phyloP scores from a whole-genome alignment of 2,113 vertebrate genomes.

The Opisthocomus hoazin region DNA sequence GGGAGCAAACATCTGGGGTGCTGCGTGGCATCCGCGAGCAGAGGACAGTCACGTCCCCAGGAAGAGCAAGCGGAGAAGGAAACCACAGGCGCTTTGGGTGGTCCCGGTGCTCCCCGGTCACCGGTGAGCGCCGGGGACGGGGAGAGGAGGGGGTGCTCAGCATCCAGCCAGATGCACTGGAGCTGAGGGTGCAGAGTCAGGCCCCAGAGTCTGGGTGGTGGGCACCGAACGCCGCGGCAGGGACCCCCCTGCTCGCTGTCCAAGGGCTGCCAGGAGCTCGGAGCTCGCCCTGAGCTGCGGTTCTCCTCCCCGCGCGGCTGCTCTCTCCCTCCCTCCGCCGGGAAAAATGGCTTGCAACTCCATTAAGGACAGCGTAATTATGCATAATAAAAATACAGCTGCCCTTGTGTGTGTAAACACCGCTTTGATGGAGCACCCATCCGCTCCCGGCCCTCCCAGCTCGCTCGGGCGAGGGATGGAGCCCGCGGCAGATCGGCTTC shows the following conservation, averaged over 20 bases:
- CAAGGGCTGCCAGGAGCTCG: accelerated
- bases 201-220: accelerated
- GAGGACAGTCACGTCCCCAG: accelerated
- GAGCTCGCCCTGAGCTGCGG: neutral
- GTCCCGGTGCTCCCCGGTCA: neutral
- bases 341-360: neutral
- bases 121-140: accelerated
- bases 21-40: accelerated
- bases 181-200: neutral
- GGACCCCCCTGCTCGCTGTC: neutral
- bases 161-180: accelerated
- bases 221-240: neutral
- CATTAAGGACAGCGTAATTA: constrained; percentile 31
- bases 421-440: constrained; percentile 31
- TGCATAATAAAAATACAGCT: constrained; percentile 26
- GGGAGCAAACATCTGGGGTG: neutral
- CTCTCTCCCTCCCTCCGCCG: neutral
- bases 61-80: neutral
- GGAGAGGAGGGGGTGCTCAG: neutral
- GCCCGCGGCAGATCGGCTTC: neutral
- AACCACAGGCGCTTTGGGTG: accelerated
- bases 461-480: neutral
- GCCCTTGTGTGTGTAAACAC: constrained; percentile 47
- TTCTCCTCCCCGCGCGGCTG: neutral
- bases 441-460: constrained; percentile 24